Evolutionary conservation across 2,113 vertebrate genomes (phyloP), one percentile per base, ranked within the genome.

Genomic region (Sceloporus tristichus): DNA sequence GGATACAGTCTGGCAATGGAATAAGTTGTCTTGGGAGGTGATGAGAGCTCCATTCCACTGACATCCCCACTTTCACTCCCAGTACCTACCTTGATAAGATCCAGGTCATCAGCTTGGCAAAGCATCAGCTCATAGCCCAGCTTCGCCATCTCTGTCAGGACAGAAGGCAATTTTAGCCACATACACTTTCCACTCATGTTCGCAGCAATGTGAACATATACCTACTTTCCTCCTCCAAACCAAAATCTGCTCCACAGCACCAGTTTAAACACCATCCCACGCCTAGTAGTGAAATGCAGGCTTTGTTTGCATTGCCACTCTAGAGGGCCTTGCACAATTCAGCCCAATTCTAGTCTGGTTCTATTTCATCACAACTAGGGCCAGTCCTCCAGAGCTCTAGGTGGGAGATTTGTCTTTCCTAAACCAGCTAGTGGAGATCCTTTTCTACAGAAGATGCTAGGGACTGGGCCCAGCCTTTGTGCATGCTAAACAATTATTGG

Each of bases 121-220:
- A 98, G 90, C 96, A 97, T 96, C 92, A 98, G 94, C 59, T 98
- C 97, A 66, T 97, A 95, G 25, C 97, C 97, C 78, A 98, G 91
- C 25, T 85, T 90, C 68, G 94, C 94, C 85, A 98, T 96, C 88
- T 97, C 98, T 98, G 95, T 73, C 16, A 14, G 29, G 59, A 88
- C 1, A 82, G 38, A 14, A 68, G 59, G 1, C 13, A 38, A 8
- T 82, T 82, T 78, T 34, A 82, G 71, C 18, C 13, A 42, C 54
- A 27, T 4, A 53, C 4, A 7, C 25, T 2, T 18, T 42, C 21
- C 38, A 48, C 11, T 29, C 4, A n/a, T 66, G 59, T 16, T 42
- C 59, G n/a, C 48, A 76, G 4, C 34, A 9, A 42, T n/a, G 13
- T 4, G 40, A 13, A 18, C 2, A 40, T 2, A 29, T 13, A 48